Evolutionary conservation across 2,888 invertebrate genomes (phyloP).

Genomic region (Sarcophaga rosellei): DNA sequence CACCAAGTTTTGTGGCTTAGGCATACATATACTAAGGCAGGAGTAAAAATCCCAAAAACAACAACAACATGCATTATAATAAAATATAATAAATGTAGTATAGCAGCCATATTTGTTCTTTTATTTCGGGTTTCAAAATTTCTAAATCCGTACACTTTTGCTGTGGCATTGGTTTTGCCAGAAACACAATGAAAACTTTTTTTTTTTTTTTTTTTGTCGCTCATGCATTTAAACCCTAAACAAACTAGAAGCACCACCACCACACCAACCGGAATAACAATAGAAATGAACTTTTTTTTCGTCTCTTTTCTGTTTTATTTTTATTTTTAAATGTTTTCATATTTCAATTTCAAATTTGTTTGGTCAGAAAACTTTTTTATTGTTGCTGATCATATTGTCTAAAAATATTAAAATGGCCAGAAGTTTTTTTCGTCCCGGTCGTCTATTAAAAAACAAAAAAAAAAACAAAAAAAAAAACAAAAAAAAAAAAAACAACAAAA

Average conservation of each 20-base stretch:
- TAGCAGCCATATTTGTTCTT: no score
- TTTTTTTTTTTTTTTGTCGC: neutral
- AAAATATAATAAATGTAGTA: no score
- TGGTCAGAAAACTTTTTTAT: slow-evolving; percentile 36
- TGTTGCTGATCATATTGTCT: slow-evolving; percentile 5
- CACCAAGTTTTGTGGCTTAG: neutral
- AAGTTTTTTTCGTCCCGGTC: neutral
- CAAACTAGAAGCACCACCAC: neutral
- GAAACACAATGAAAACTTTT: neutral
- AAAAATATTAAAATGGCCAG: neutral
- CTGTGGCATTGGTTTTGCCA: neutral
- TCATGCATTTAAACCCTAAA: neutral
- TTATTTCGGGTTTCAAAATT: no score
- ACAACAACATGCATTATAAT: no score
- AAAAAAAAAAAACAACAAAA: no score
- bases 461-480: no score
- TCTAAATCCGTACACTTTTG: neutral
- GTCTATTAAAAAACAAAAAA: neutral
- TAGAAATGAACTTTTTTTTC: neutral
- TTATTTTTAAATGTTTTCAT: slow-evolving; percentile 49
- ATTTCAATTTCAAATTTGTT: slow-evolving; percentile 50
- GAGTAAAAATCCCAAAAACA: neutral
- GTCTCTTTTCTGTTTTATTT: slow-evolving; percentile 3
- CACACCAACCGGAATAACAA: neutral
- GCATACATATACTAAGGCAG: neutral